Evolutionary conservation across 2,113 vertebrate species (phyloP), one percentile per base, ranked within the genome.

Genomic region (Pseudorhombus dupliciocellatus): DNA sequence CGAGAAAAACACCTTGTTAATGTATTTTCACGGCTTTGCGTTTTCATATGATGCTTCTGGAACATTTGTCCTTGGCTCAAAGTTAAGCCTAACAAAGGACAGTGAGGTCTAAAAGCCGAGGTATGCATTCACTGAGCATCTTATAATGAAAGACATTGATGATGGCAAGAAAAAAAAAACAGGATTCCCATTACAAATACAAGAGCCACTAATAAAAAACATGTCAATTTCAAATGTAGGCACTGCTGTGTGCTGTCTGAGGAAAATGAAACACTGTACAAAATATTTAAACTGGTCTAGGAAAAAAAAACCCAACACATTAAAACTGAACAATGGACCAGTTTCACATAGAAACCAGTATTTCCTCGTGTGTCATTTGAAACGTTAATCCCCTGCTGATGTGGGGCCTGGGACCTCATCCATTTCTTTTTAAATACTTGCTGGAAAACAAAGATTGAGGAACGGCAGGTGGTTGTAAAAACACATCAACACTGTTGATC

Each of bases 291-390:
- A 73, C 53, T 1, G 31, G 61, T 44, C 21, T 18, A 71, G 42
- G 16, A 56, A 20, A 59, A 52, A 52, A 66, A 62, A 48, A 4
- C 25, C 40, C 12, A 66, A 54, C 4, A 4, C 4, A 44, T 1
- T 16, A 44, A 16, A 67, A 63, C 22, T 10, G 66, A 51, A 80
- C 70, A 65, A 46, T 50, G 2, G 10, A 61, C 8, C 3, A 18
- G 37, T 7, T 34, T 63, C 22, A 37, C 59, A 51, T 44, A 64
- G 31, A 24, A 55, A 63, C 24, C 14, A 54, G 9, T 18, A 24
- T 53, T 54, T 70, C 12, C 31, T 10, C 10, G 26, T 22, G 6
- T 22, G 6, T 34, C 31, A 61, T 0, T 28, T 50, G 54, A 70
- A 28, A 60, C 12, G 24, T 58, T 1, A 9, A 34, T 48, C 57